These are phyloP conservation scores for Antrozous pallidus DNA, from an alignment of 2,797 vertebrate genomes.

Conservation along the genomic window DNA sequence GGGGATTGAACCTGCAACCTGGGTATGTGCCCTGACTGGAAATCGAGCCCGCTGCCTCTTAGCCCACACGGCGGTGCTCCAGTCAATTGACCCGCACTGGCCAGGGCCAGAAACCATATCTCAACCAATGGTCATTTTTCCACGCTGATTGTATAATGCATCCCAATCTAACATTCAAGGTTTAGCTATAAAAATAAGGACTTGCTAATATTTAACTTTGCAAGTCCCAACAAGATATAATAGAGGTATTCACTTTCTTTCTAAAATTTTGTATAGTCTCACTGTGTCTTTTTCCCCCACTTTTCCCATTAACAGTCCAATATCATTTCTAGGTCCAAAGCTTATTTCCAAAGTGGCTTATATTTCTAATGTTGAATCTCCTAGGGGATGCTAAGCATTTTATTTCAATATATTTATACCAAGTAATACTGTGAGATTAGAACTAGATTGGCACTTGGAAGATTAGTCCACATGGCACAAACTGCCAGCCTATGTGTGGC, in stretches of 20 bases:
- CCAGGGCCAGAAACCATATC: not conserved
- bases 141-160: not conserved
- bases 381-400: constrained; percentile 16
- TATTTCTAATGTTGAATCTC: not conserved
- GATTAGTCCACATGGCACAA: not conserved
- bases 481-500: not conserved
- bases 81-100: not conserved
- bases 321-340: constrained; percentile 30
- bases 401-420: not conserved
- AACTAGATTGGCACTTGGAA: not conserved
- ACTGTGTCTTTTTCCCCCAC: not conserved
- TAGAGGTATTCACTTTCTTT: not conserved
- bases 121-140: not conserved
- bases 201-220: not conserved
- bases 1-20: not conserved
- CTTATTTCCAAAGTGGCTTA: not conserved
- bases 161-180: not conserved
- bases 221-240: not conserved
- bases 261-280: not conserved
- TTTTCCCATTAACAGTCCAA: not conserved
- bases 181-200: constrained; percentile 24
- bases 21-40: not conserved
- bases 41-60: not conserved
- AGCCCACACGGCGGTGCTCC: not conserved
- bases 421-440: not conserved